These are phyloP conservation scores for Gasterosteus nipponicus DNA, from an alignment of 2,113 vertebrate species.

Conservation along the genomic window DNA sequence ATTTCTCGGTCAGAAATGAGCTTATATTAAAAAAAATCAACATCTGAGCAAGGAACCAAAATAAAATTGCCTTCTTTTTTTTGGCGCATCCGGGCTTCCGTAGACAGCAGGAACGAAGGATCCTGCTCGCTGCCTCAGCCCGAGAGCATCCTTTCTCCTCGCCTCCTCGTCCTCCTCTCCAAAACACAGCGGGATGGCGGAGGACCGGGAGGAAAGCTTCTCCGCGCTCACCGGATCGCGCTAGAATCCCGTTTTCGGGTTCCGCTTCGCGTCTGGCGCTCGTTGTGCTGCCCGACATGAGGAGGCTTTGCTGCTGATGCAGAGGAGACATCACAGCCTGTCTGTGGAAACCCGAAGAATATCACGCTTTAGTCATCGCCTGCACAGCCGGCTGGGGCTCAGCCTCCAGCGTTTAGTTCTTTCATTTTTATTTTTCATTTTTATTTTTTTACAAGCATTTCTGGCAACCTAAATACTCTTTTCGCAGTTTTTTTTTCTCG, in stretches of 20 bases:
- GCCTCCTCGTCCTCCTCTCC: slow-evolving; percentile 42
- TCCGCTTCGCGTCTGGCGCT: slow-evolving; percentile 25
- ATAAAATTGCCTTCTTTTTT: background rate
- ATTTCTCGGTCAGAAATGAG: background rate
- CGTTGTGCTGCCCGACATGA: slow-evolving; percentile 37
- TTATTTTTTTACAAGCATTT: background rate
- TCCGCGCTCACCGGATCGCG: slow-evolving; percentile 17
- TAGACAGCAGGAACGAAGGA: slow-evolving; percentile 68
- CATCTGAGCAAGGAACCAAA: background rate
- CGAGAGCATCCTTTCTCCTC: slow-evolving; percentile 62
- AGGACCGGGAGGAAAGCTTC: slow-evolving; percentile 18
- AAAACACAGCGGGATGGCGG: slow-evolving; percentile 56
- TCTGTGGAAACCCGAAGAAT: slow-evolving; percentile 38
- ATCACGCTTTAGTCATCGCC: slow-evolving; percentile 46
- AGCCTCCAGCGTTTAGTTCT: slow-evolving; percentile 27
- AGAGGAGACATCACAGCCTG: slow-evolving; percentile 62
- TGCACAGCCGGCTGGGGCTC: slow-evolving; percentile 37
- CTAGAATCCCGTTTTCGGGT: slow-evolving; percentile 4
- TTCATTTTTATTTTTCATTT: background rate
- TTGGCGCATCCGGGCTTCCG: slow-evolving; percentile 58
- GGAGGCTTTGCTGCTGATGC: slow-evolving; percentile 39
- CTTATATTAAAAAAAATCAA: background rate
- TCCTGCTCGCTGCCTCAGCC: slow-evolving; percentile 63
- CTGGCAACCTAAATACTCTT: background rate
- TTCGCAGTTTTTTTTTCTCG: background rate